Evolutionary conservation across 2,113 vertebrate species (phyloP).

Genomic region (Neogobius melanostomus): DNA sequence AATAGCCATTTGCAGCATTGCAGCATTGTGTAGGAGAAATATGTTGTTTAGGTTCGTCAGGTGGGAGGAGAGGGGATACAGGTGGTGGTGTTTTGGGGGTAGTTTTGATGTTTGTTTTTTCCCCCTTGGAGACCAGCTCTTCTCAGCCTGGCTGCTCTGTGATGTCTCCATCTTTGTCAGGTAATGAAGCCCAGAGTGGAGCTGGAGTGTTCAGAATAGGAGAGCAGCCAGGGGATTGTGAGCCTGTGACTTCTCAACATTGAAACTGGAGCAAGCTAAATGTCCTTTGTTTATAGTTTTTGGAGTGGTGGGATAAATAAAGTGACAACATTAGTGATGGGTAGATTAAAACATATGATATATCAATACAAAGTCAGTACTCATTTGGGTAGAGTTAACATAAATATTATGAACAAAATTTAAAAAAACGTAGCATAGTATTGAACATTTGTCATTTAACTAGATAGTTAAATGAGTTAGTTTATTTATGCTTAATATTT

Average conservation of each 20-base stretch:
- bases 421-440: no score
- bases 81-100: not conserved
- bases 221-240: slow-evolving; percentile 40
- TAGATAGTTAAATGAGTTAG: no score
- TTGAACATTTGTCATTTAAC: no score
- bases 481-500: no score
- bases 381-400: no score
- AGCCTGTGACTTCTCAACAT: slow-evolving; percentile 31
- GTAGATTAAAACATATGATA: no score
- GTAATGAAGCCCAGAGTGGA: slow-evolving; percentile 68
- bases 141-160: slow-evolving; percentile 31
- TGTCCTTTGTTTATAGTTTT: no score
- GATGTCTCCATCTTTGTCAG: slow-evolving; percentile 74
- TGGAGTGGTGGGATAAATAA: no score
- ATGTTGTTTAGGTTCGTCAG: not conserved
- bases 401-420: no score
- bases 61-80: not conserved
- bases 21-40: not conserved
- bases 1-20: not conserved
- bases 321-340: no score
- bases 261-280: no score
- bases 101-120: slow-evolving; percentile 1
- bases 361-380: no score
- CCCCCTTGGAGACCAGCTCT: slow-evolving; percentile 13
- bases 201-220: slow-evolving; percentile 47